Evolutionary conservation across 2,113 vertebrate genomes (phyloP), one percentile per base, ranked within the genome.

Genomic region (Sceloporus undulatus): DNA sequence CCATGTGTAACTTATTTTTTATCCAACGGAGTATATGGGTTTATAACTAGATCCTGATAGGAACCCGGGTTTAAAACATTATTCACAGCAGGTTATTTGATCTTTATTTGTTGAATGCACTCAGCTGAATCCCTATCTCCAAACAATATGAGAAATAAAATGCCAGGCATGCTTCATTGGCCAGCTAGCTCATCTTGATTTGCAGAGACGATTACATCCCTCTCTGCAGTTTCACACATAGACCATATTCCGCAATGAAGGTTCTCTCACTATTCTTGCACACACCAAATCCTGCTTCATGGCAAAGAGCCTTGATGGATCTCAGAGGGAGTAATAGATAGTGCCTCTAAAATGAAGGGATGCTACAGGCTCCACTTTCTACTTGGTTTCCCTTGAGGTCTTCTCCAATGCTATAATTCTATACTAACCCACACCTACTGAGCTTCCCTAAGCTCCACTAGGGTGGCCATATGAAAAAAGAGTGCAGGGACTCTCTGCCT

Each of bases 21-120:
- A 91, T 96, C 95, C 95, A 94, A 94, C 90, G 34, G 95, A 96
- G 94, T 96, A 96, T 96, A 92, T 94, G 95, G 94, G 95, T 94
- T 95, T 96, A 96, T 97, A 96, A 96, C 94, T 91, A 96, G 95
- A 96, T 95, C 96, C 95, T 95, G 95, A 96, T 95, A 96, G 95
- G 94, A 96, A 95, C 94, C 94, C 82, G 66, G 94, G 94, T 95
- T 96, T 97, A 96, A 97, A 97, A 97, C 96, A 96, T 96, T 95
- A 97, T 96, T 97, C 96, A 97, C 96, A 95, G 96, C 93, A 94
- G 96, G 96, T 96, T 95, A 96, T 95, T 96, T 95, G 95, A 94
- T 97, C 95, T 96, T 96, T 97, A 97, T 97, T 97, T 97, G 96
- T 96, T 93, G 95, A 96, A 95, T 95, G 96, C 96, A 92, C 94